A percentile compares a stretch with the other conserved stretches of the same genome.
phyloP scores from a whole-genome alignment of 1,140 invertebrate species.

The Matsumurasca onukii region DNA sequence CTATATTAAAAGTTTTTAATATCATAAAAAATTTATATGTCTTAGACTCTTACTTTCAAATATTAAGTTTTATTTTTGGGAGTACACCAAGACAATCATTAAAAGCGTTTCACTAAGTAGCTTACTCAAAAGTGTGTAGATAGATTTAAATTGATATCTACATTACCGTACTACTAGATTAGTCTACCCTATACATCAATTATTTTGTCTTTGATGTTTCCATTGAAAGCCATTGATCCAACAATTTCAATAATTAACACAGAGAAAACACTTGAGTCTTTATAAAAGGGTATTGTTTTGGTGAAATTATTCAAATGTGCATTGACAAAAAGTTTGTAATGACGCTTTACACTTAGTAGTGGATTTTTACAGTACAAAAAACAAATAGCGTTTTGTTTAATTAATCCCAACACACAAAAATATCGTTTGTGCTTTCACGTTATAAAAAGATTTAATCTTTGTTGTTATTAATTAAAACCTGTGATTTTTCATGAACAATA shows the following conservation, averaged over 20 bases:
- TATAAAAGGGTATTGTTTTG: slow-evolving; percentile 14
- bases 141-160: too few relatives aligned
- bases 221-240: slow-evolving; percentile 4
- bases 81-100: too few relatives aligned
- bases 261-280: not conserved
- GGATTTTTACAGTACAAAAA: slow-evolving; percentile 17
- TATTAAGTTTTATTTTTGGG: too few relatives aligned
- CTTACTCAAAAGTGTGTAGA: too few relatives aligned
- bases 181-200: not conserved
- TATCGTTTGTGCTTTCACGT: not conserved
- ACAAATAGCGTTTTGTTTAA: slow-evolving; percentile 18
- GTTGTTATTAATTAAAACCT: slow-evolving; percentile 8
- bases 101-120: too few relatives aligned
- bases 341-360: slow-evolving; percentile 11
- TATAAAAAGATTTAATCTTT: slow-evolving; percentile 22
- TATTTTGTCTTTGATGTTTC: slow-evolving; percentile 15
- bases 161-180: too few relatives aligned
- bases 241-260: slow-evolving; percentile 8
- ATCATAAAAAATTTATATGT: too few relatives aligned
- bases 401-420: slow-evolving; percentile 4
- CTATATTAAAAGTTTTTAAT: too few relatives aligned
- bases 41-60: too few relatives aligned
- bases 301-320: slow-evolving; percentile 19
- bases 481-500: slow-evolving; percentile 1
- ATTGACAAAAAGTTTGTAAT: slow-evolving; percentile 18